phyloP scores from a whole-genome alignment of 2,797 vertebrate species.

The Poeciliopsis gracilis region DNA sequence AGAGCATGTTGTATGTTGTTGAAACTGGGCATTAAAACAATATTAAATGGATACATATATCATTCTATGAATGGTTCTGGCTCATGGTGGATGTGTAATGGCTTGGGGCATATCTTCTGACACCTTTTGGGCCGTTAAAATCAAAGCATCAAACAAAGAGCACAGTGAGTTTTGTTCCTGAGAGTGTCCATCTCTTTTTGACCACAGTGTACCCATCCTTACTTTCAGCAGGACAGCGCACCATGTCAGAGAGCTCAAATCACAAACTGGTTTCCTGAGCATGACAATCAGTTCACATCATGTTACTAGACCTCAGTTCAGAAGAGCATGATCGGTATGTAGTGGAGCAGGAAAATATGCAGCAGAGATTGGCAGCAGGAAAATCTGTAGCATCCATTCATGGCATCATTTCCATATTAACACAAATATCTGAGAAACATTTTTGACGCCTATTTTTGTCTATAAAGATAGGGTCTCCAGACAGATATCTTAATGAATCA shows the following conservation, averaged over 20 bases:
- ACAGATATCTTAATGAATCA: too few relatives aligned
- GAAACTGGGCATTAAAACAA: background rate
- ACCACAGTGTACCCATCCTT: background rate
- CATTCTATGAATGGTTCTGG: background rate
- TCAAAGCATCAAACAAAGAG: background rate
- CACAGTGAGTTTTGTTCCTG: background rate
- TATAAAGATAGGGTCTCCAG: background rate
- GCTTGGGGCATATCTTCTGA: background rate
- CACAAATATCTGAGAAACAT: slow-evolving; percentile 1
- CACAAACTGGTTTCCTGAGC: background rate
- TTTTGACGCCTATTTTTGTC: background rate
- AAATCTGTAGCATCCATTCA: slow-evolving; percentile 55
- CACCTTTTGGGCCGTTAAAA: background rate
- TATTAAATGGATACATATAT: background rate
- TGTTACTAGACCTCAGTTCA: background rate
- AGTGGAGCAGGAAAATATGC: background rate
- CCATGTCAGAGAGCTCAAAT: background rate
- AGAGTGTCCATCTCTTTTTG: background rate
- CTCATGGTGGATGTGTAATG: background rate
- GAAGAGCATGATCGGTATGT: background rate
- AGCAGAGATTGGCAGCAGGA: slow-evolving; percentile 58
- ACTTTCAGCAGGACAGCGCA: background rate
- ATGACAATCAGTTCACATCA: background rate
- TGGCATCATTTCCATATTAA: slow-evolving; percentile 45
- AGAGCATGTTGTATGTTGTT: background rate